A percentile compares a stretch with the other conserved stretches of the same genome.
Conservation (phyloP, 2,113 vertebrate species). For the Butorides virescens region DNA sequence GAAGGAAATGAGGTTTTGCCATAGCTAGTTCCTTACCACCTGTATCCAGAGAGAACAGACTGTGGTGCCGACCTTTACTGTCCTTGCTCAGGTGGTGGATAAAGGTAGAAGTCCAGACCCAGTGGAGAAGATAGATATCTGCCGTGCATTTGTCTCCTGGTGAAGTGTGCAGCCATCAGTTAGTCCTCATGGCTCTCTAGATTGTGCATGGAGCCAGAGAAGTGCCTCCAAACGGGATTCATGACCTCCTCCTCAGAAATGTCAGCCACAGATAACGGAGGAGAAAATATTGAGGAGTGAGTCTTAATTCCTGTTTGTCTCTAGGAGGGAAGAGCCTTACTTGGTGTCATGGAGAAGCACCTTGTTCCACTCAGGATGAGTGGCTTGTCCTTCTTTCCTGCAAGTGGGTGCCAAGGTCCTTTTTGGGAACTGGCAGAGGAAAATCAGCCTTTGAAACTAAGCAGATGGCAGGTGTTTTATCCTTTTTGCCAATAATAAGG, state of each 20-base stretch:
- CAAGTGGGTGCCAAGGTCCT: not conserved
- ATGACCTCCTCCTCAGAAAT: not conserved
- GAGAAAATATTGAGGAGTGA: not conserved
- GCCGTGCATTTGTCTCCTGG: not conserved
- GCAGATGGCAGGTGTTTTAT: not conserved
- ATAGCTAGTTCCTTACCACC: not conserved
- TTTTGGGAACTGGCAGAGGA: not conserved
- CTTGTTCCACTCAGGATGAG: not conserved
- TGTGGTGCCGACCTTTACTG: not conserved
- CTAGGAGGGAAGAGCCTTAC: not conserved
- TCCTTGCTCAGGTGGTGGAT: rapidly evolving
- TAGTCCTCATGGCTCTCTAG: not conserved
- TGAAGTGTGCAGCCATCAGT: not conserved
- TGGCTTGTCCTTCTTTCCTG: not conserved
- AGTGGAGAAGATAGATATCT: not conserved
- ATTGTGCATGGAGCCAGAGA: not conserved
- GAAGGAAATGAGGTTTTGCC: not conserved
- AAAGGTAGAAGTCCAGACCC: not conserved
- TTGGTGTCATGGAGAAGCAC: not conserved
- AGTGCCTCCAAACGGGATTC: not conserved
- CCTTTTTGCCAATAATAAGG: not conserved
- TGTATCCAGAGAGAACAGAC: not conserved
- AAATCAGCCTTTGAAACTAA: not conserved
- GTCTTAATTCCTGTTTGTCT: not conserved
- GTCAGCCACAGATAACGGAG: not conserved